Conservation (phyloP, 1,140 invertebrate species). For the Eumaeus atala region DNA sequence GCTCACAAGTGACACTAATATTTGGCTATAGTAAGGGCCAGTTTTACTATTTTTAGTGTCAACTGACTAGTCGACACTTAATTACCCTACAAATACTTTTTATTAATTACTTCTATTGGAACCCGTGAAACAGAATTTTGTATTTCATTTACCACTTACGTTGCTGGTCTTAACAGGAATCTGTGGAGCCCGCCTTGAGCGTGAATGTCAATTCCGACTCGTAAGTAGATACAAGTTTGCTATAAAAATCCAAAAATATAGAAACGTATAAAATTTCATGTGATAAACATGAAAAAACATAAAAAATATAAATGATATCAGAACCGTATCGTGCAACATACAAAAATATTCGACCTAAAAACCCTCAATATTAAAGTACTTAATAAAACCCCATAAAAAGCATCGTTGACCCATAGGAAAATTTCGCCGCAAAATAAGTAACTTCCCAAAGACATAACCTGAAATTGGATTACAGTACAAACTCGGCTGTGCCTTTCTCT, state of each 20-base stretch:
- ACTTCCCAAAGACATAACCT: slow-evolving; percentile 68
- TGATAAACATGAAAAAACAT: too few species aligned
- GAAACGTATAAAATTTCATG: slow-evolving; percentile 1
- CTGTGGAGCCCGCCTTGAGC: too few species aligned
- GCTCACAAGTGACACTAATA: too few species aligned
- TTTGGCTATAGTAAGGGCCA: too few species aligned
- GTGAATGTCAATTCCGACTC: neutral
- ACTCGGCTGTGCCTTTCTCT: slow-evolving; percentile 47
- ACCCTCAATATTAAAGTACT: slow-evolving; percentile 14
- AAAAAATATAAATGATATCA: slow-evolving; percentile 1
- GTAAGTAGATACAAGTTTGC: neutral
- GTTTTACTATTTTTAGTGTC: too few species aligned
- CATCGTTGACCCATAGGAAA: slow-evolving; percentile 48
- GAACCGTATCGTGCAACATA: neutral
- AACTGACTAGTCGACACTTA: too few species aligned
- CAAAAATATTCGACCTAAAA: neutral
- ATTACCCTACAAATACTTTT: too few species aligned
- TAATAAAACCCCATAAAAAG: slow-evolving; percentile 67
- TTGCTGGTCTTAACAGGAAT: too few species aligned
- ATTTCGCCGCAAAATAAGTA: slow-evolving; percentile 52
- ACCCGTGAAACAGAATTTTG: too few species aligned
- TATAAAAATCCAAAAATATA: neutral
- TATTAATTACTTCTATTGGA: too few species aligned
- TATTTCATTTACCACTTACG: too few species aligned
- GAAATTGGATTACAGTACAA: slow-evolving; percentile 68